phyloP scores from a whole-genome alignment of 2,797 vertebrate genomes.

The Eurystomus glaucurus region DNA sequence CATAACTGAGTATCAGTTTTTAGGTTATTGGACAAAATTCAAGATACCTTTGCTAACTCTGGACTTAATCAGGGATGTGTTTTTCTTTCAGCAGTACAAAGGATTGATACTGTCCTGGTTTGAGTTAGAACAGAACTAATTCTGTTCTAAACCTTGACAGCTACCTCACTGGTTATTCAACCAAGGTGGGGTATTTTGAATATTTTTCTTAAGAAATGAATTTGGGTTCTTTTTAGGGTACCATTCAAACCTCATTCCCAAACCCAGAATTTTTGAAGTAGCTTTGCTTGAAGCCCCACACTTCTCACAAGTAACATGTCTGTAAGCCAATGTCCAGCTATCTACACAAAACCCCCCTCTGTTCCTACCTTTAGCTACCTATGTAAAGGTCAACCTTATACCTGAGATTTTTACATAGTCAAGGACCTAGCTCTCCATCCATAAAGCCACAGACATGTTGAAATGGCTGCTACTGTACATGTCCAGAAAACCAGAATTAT shows the following conservation, averaged over 20 bases:
- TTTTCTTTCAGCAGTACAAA: not conserved
- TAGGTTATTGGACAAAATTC: not conserved
- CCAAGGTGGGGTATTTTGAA: fast-evolving
- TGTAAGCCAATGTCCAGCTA: fast-evolving
- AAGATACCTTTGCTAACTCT: not conserved
- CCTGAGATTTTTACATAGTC: not conserved
- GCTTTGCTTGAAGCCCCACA: not conserved
- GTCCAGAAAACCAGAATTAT: not conserved
- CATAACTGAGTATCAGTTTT: not conserved
- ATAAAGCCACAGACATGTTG: not conserved
- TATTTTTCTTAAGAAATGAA: not conserved
- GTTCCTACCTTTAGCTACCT: not conserved
- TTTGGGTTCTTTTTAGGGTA: not conserved
- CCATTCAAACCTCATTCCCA: not conserved
- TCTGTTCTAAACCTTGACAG: no score
- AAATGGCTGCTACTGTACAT: not conserved
- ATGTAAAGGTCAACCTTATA: not conserved
- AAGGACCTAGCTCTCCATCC: not conserved
- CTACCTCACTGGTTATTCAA: not conserved
- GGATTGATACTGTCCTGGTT: not conserved
- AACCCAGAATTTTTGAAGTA: not conserved
- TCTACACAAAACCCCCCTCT: not conserved
- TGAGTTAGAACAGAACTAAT: no score
- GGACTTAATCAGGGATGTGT: not conserved
- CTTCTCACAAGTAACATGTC: fast-evolving